Evolutionary conservation across 2,797 vertebrate species (phyloP), one percentile per base, ranked within the genome.

Genomic region (Chromobotia macracanthus): DNA sequence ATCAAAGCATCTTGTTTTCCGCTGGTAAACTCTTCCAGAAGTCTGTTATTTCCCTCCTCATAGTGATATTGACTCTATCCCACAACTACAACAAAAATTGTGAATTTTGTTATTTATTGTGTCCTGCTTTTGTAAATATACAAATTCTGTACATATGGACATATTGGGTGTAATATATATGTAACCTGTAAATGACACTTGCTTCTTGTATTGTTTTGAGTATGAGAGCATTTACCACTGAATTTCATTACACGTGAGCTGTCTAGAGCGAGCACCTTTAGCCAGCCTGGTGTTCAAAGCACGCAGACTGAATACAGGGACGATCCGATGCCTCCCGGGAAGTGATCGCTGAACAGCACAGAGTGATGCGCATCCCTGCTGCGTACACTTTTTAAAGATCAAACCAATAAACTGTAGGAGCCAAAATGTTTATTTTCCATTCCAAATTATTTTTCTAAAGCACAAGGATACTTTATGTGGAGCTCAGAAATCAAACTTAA

Each of bases 381-480:
- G 51, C 12, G 44, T 53, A 18, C 7, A 75, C 5, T 28, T 25
- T 61, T 63, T 53, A 19, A 56, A 69, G 2, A 48, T 46, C 3
- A 35, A 65, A 51, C 8, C 23, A 64, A 50, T 44, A 63, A 71
- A 71, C 55, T 41, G 63, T n/a, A 51, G 21, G 28, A 65, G 48
- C 78, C 65, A 75, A 72, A 82, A 79, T 71, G 4, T 1, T 83
- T 79, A 38, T 81, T 38, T 73, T 79, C 56, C 70, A 75, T 83
- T 76, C 41, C 66, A 50, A 76, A 82, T 79, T 48, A 65, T 81
- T 84, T 87, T 87, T 87, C 89, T 90, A 89, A 91, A 90, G 88
- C 84, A 44, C 88, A 16, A n/a, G 80, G 85, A 82, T 84, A 21
- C 48, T 41, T 82, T 79, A 55, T 31, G 41, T 72, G 10, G 46